These are phyloP conservation scores for Calosoma granatense DNA, from an alignment of 1,140 invertebrate genomes.

Conservation along the genomic window DNA sequence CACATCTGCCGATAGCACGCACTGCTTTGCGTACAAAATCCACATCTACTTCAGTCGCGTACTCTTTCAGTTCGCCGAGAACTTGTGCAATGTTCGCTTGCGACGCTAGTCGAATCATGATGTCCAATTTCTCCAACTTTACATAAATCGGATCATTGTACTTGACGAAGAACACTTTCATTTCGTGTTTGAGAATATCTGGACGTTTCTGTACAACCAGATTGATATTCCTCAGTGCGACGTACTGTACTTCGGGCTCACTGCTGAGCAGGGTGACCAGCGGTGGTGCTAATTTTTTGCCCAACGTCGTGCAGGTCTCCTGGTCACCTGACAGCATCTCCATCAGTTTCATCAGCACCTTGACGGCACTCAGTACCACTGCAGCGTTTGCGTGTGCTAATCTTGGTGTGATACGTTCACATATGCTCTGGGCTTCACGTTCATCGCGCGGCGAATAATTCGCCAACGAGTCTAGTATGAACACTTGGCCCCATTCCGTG, in stretches of 20 bases:
- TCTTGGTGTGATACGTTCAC: conserved; percentile 94
- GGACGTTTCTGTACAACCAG: conserved; percentile 98
- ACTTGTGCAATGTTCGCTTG: conserved; percentile 98
- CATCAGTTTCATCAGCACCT: conserved; percentile 95
- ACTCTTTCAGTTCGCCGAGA: conserved; percentile 97
- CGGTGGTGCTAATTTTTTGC: conserved; percentile 97
- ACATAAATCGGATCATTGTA: conserved; percentile 99
- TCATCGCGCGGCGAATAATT: conserved; percentile 94
- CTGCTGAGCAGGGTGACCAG: conserved; percentile 95
- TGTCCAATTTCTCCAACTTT: conserved; percentile 98
- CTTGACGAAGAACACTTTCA: conserved; percentile 99
- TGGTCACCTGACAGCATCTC: conserved; percentile 90
- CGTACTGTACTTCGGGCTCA: conserved; percentile 98
- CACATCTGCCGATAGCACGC: conserved; percentile 95
- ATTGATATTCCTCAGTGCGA: conserved; percentile 97
- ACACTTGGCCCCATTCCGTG: conserved; percentile 99
- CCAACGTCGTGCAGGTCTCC: conserved; percentile 89
- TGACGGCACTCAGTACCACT: conserved; percentile 97
- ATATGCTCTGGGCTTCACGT: conserved; percentile 98
- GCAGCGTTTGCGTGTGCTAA: conserved; percentile 99
- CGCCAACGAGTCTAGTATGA: conserved; percentile 95
- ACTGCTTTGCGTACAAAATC: conserved; percentile 99
- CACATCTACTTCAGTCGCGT: conserved; percentile 99
- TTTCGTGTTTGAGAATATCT: conserved; percentile 99
- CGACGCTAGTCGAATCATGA: conserved; percentile 97